phyloP scores from a whole-genome alignment of 2,797 vertebrate species.

The Anguilla megastoma region DNA sequence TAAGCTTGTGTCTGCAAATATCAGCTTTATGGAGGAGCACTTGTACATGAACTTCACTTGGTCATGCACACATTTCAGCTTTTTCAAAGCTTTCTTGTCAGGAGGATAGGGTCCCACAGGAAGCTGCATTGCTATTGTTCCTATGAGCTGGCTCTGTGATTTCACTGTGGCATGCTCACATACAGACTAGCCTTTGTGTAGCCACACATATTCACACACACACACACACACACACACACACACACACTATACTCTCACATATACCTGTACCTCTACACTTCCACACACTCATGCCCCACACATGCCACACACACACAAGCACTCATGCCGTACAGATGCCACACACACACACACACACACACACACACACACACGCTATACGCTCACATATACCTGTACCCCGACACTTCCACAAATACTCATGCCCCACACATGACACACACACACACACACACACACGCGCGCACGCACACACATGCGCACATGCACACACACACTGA shows the following conservation, averaged over 20 bases:
- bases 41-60: conserved; percentile 12
- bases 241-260: too few species aligned
- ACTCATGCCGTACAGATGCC: background rate
- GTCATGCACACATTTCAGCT: background rate
- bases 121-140: background rate
- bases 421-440: background rate
- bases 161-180: background rate
- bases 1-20: conserved; percentile 7
- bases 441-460: background rate
- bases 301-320: too few species aligned
- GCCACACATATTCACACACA: background rate
- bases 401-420: background rate
- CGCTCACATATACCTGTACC: background rate
- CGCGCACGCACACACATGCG: background rate
- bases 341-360: background rate
- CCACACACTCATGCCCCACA: background rate
- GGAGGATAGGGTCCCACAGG: background rate
- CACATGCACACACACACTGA: background rate
- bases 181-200: background rate
- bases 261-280: conserved; percentile 3
- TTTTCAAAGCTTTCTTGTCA: conserved; percentile 21
- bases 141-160: background rate
- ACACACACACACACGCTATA: background rate
- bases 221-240: too few species aligned
- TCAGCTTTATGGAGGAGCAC: background rate